phyloP scores from a whole-genome alignment of 2,888 invertebrate species.

The Meiosimyza decipiens region DNA sequence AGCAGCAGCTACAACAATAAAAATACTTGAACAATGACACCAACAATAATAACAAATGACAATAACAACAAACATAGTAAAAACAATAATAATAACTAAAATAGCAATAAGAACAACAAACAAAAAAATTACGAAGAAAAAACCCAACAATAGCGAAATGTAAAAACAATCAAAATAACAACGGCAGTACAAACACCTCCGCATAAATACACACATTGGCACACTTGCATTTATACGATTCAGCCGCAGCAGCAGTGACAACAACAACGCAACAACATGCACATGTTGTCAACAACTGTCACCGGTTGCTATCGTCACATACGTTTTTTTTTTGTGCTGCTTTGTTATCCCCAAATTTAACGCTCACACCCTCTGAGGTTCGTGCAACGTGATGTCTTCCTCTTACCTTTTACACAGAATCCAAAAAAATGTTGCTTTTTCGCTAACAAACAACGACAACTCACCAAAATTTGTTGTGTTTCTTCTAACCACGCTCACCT shows the following conservation, averaged over 20 bases:
- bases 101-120: neutral
- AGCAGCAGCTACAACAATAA: neutral
- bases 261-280: neutral
- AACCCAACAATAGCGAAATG: conserved; percentile 28
- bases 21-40: conserved; percentile 30
- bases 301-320: conserved; percentile 17
- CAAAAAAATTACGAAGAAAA: conserved; percentile 32
- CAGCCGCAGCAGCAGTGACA: neutral
- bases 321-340: conserved; percentile 1
- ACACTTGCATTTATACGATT: neutral
- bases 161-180: conserved; percentile 38
- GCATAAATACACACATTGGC: conserved; percentile 20
- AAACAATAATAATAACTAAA: no score
- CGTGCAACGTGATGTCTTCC: conserved; percentile 17
- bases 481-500: no score
- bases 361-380: conserved; percentile 4
- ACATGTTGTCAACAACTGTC: conserved; percentile 28
- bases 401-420: conserved; percentile 9
- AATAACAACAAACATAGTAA: no score
- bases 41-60: conserved; percentile 39
- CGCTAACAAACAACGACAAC: no score
- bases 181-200: conserved; percentile 16
- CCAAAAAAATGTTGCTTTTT: no score
- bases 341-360: conserved; percentile 30
- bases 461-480: no score